These are phyloP conservation scores for Zalophus californianus DNA, from an alignment of 2,797 vertebrate species.

Conservation along the genomic window DNA sequence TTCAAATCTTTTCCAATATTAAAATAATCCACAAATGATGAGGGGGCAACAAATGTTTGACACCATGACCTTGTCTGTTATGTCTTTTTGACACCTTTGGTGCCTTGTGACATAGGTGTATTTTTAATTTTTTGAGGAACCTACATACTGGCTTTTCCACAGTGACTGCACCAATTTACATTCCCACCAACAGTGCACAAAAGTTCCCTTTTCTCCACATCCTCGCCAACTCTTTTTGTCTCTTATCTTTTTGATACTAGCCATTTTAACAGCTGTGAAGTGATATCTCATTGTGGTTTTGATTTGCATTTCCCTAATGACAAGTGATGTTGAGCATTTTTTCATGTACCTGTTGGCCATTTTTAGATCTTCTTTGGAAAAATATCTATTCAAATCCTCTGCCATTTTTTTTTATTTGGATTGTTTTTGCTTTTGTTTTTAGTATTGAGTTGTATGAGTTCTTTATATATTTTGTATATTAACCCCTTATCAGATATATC, in stretches of 20 bases:
- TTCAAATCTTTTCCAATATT: not conserved
- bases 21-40: not conserved
- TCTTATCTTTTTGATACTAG: no score
- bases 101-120: not conserved
- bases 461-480: not conserved
- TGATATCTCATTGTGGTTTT: no score
- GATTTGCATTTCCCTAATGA: not conserved
- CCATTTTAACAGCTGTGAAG: no score
- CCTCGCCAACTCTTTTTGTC: no score
- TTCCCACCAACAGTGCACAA: not conserved
- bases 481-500: not conserved
- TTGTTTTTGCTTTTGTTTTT: not conserved
- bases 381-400: no score
- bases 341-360: no score
- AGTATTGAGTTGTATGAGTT: not conserved
- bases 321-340: no score
- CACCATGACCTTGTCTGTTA: not conserved
- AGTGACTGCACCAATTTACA: not conserved
- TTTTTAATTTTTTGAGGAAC: not conserved
- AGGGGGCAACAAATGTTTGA: not conserved
- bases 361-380: no score
- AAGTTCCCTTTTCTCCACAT: no score
- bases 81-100: not conserved
- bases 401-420: not conserved
- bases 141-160: not conserved